Base-by-base conservation (phyloP, 30 jellyfish, hydroid and myxozoan genomes). In the Cassiopea andromeda region DNA sequence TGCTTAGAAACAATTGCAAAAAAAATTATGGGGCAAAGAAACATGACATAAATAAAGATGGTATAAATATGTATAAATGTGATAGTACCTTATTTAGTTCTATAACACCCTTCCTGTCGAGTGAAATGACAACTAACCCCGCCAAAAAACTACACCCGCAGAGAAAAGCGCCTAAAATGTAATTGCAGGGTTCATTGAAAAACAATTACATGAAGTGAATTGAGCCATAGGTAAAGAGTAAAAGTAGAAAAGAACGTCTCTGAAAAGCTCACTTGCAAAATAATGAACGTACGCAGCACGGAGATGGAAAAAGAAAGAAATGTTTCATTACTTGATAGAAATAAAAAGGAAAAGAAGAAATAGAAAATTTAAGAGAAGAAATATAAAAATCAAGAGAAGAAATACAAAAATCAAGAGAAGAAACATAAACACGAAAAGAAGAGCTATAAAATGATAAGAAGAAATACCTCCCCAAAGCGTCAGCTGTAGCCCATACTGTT, bases 391-490 rank as follows among this genome's bases (percentile, higher is more conserved):
- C 38, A 27, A 27, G 38, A 27, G 38, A 27, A 27, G 38, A 27
- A 27, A 27, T 27, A 27, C 0, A 27, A 27, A 27, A 27, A 27
- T 27, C 38, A 27, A 27, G 38, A 27, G 38, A 27, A 27, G 38
- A 27, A 27, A 27, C 38, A 27, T 27, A 27, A 27, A 27, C 38
- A 27, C 38, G 38, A 27, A 84, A 46, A 69, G 27, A 9, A 10
- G 14, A 2, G 27, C 27, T 3, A 59, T 7, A 13, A 14, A 66
- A 66, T 3, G 8, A 43, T 77, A 0, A 78, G 27, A 61, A 45
- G 8, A 10, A 64, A 1, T 90, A 94, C 98, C 98, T 83, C 98
- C 98, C 97, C 96, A 90, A 15, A 94, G 89, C 12, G 98, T 94
- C 94, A 93, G 74, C 57, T 90, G 86, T 8, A 94, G 75, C 0